These are phyloP conservation scores for Xerus inauris DNA, from an alignment of 2,113 vertebrate genomes.

Conservation along the genomic window DNA sequence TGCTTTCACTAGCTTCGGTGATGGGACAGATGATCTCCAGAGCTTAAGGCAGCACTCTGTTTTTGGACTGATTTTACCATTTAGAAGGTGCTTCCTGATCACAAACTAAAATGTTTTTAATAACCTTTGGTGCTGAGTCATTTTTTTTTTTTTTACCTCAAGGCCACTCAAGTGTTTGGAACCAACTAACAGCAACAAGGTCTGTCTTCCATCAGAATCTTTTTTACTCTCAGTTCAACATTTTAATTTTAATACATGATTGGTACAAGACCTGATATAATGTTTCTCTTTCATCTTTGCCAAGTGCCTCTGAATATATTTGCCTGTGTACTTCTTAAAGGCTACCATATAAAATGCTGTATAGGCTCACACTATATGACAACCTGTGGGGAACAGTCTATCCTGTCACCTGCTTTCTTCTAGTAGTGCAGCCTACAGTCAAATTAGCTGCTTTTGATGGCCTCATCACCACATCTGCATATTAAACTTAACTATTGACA, in stretches of 20 bases:
- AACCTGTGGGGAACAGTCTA: not conserved
- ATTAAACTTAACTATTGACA: conserved; percentile 33
- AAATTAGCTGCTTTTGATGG: conserved; percentile 5
- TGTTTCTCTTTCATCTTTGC: not conserved
- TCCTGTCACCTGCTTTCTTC: not conserved
- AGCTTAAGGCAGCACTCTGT: not conserved
- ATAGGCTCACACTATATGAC: not conserved
- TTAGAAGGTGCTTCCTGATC: not conserved
- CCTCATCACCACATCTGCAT: not conserved
- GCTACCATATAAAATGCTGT: not conserved
- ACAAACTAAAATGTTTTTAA: conserved; percentile 6
- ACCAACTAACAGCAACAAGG: not conserved
- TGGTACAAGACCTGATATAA: not conserved
- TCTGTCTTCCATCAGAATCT: not conserved
- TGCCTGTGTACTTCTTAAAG: not conserved
- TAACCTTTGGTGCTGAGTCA: not conserved
- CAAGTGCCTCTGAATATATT: not conserved
- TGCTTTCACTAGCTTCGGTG: not conserved
- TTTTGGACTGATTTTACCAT: not conserved
- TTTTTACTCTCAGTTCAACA: not conserved
- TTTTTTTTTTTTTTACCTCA: conserved; percentile 23
- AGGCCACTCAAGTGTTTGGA: not conserved
- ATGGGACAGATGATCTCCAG: not conserved
- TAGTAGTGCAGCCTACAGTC: not conserved
- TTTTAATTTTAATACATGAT: conserved; percentile 45